Percentiles rank a stretch among this genome's conserved stretches.
These are phyloP conservation scores for Syrmaticus mikado DNA, from an alignment of 2,113 vertebrate genomes.

Conservation along the genomic window DNA sequence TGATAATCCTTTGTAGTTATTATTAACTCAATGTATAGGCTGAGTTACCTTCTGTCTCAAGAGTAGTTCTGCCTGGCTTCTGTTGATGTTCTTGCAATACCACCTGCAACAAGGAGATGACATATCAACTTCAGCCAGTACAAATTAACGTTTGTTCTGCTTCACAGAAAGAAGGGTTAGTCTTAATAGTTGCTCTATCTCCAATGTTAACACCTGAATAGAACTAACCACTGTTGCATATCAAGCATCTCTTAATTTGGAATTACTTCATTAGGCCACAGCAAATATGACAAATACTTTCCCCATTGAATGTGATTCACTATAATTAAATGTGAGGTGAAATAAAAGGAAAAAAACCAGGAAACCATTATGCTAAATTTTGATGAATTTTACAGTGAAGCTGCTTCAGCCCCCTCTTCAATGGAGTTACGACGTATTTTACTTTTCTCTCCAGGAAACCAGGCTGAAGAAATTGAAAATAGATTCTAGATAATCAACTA, in stretches of 20 bases:
- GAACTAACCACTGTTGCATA: not conserved
- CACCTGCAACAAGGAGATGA: conserved; percentile 77
- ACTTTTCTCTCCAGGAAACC: not conserved
- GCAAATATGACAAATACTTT: not conserved
- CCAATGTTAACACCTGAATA: not conserved
- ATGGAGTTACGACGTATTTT: not conserved
- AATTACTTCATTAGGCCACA: not conserved
- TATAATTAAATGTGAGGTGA: not conserved
- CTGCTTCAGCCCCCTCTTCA: not conserved
- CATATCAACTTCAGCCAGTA: not conserved
- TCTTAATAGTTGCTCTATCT: not conserved
- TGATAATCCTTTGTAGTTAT: not conserved
- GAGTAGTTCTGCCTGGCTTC: conserved; percentile 87
- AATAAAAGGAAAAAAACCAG: not conserved
- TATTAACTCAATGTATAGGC: not conserved
- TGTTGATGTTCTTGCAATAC: conserved; percentile 89
- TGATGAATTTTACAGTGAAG: not conserved
- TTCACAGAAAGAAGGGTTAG: not conserved
- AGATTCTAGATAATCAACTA: not conserved
- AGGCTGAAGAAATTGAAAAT: not conserved
- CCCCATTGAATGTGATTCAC: not conserved
- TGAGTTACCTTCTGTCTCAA: conserved; percentile 85
- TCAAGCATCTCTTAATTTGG: not conserved
- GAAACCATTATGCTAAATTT: not conserved
- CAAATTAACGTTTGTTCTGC: not conserved